phyloP scores from a whole-genome alignment of 2,113 vertebrate species.

The Gasterosteus aculeatus region DNA sequence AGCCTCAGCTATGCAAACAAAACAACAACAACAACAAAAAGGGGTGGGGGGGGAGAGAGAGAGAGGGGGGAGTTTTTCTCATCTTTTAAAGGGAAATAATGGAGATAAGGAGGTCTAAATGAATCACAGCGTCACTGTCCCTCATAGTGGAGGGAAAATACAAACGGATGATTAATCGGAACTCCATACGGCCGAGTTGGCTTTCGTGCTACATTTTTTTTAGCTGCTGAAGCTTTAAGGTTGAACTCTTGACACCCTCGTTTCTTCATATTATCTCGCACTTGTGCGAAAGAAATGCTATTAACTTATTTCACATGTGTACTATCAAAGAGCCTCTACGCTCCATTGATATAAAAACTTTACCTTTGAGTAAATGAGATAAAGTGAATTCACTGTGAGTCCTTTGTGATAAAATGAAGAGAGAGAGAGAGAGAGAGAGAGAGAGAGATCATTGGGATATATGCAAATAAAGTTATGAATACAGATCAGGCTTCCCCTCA shows the following conservation, averaged over 20 bases:
- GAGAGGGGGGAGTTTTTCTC: conserved; percentile 55
- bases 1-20: conserved; percentile 39
- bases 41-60: conserved; percentile 41
- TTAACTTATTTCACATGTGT: conserved; percentile 43
- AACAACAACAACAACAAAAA: conserved; percentile 31
- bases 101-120: conserved; percentile 8
- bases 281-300: conserved; percentile 16
- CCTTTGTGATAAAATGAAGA: conserved; percentile 39
- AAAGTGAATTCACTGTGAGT: conserved; percentile 30
- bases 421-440: conserved; percentile 10
- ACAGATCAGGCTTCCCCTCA: conserved; percentile 60
- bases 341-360: conserved; percentile 33
- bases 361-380: conserved; percentile 34
- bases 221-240: conserved; percentile 20
- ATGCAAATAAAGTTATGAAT: conserved; percentile 72
- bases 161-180: conserved; percentile 5
- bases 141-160: conserved; percentile 9
- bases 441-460: conserved; percentile 62
- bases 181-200: conserved; percentile 22
- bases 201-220: conserved; percentile 18
- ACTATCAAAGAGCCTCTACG: conserved; percentile 30
- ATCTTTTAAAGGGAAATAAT: conserved; percentile 49
- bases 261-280: not conserved
- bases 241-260: conserved; percentile 2
- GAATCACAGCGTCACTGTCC: conserved; percentile 30